Conservation (phyloP, 2,113 vertebrate genomes). For the Muntiacus muntjak region DNA sequence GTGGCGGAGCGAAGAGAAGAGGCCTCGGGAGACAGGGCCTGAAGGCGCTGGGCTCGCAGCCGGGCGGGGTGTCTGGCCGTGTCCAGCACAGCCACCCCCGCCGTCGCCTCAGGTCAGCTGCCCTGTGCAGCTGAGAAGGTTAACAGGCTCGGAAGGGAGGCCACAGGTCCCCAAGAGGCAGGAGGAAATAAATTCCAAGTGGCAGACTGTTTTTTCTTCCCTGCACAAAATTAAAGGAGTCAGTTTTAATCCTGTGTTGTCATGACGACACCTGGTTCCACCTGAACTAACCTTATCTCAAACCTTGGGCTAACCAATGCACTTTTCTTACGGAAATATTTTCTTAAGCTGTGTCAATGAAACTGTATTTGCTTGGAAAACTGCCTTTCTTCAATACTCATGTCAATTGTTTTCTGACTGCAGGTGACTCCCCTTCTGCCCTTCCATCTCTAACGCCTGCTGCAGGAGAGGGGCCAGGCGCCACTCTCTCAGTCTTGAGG, state of each 20-base stretch:
- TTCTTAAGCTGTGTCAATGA: background rate
- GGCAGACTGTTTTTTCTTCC: background rate
- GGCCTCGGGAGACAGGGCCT: background rate
- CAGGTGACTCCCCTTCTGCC: background rate
- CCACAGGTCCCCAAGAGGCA: background rate
- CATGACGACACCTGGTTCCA: background rate
- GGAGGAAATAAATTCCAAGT: background rate
- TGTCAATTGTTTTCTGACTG: background rate
- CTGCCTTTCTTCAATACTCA: background rate
- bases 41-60: accelerated
- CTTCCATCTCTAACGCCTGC: background rate
- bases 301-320: background rate
- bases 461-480: background rate
- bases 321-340: background rate
- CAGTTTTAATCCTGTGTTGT: background rate
- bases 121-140: background rate
- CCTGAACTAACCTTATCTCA: background rate
- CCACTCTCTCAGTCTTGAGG: background rate
- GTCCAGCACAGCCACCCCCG: background rate
- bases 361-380: background rate
- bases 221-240: background rate
- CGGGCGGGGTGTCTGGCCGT: background rate
- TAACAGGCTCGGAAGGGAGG: background rate
- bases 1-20: background rate
- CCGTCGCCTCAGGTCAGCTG: accelerated